Evolutionary conservation across 2,113 vertebrate species (phyloP).

Genomic region (Zeus faber): DNA sequence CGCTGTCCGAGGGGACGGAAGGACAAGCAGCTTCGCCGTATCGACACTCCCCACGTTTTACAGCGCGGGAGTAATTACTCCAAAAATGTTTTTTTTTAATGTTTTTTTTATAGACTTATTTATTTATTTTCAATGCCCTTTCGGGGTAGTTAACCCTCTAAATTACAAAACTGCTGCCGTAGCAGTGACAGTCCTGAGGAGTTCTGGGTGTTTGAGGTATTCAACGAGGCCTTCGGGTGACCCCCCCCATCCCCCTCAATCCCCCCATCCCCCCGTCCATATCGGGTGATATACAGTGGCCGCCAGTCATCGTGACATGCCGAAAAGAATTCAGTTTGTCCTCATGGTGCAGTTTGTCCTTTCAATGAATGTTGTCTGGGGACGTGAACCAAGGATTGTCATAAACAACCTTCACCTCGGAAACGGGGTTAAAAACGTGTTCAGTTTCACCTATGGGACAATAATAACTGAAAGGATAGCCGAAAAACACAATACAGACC

Average conservation of each 20-base stretch:
- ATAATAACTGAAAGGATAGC: too few species aligned
- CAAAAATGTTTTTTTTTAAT: constrained; percentile 37
- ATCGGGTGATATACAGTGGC: constrained; percentile 62
- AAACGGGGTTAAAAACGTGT: too few species aligned
- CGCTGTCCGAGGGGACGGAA: constrained; percentile 39
- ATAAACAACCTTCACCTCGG: too few species aligned
- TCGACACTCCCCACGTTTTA: constrained; percentile 27
- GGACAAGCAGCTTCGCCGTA: constrained; percentile 19
- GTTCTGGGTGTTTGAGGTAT: constrained; percentile 54
- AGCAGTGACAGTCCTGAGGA: constrained; percentile 53
- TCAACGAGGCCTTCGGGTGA: constrained; percentile 62
- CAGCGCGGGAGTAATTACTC: constrained; percentile 26
- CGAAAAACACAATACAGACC: too few species aligned
- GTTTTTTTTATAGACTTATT: too few species aligned
- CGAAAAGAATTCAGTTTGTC: constrained; percentile 45
- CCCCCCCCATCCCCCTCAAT: constrained; percentile 36
- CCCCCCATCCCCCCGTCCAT: not conserved
- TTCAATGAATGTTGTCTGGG: constrained; percentile 44
- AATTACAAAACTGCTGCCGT: constrained; percentile 56
- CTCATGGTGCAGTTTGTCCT: too few species aligned
- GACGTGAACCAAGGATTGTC: too few species aligned
- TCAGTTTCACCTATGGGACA: too few species aligned
- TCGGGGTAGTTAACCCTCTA: constrained; percentile 17
- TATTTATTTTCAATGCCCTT: constrained; percentile 7
- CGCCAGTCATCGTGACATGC: too few species aligned